Evolutionary conservation across 35 echinoderm and acorn worm genomes (phyloP), one percentile per base, ranked within the genome.

Genomic region (Strongylocentrotus purpuratus): DNA sequence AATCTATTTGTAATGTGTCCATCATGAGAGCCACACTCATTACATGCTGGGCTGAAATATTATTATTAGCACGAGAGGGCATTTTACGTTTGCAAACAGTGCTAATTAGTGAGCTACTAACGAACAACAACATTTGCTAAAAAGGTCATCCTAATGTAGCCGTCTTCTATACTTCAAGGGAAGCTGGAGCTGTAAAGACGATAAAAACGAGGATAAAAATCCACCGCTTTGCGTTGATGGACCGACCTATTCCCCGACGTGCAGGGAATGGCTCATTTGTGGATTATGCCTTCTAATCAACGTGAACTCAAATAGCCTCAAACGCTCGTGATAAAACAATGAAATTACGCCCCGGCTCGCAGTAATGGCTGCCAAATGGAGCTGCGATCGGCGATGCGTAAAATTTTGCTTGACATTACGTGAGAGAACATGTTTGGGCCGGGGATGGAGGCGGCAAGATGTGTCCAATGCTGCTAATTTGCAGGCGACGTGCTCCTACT

Each of bases 331-430:
- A 89, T 45, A 89, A 89, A 89, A 89, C 87, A 89, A 89, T 89
- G 33, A 89, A 89, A 89, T 89, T 89, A 89, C 87, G 33, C 87
- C 87, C 87, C 15, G 87, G 45, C 87, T 89, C 20, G 20, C 87
- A n/a, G 32, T 89, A 89, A 89, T 46, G 45, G 87, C 87, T 89
- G 13, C 87, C 45, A 89, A 89, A 89, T 46, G 87, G 87, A 89
- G 87, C 87, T 33, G 32, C 25, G 87, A 45, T 33, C 45, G 87
- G 33, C 87, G 20, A 32, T 89, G 87, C 87, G 87, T 45, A 46
- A 89, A 89, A 89, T 89, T 33, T 22, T 31, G 87, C 87, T 89
- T 20, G 87, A 89, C 87, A 46, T 46, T 46, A 89, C 22, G 65
- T 78, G 22, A 18, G 65, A 78, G 65, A 15, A 78, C 65, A 78